Conservation (phyloP, 2,888 invertebrate species). For the Amitus sp. region DNA sequence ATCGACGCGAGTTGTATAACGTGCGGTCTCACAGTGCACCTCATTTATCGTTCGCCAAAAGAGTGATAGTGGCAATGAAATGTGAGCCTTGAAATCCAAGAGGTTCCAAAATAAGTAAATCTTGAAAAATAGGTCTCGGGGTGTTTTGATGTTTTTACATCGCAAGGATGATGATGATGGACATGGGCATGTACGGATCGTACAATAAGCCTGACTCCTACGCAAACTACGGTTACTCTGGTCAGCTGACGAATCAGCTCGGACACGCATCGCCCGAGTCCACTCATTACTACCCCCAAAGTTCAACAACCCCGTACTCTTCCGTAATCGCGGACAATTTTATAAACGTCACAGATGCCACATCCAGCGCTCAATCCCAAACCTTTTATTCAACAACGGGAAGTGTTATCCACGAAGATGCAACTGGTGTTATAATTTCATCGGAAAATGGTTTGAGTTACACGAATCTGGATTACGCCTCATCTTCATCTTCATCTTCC, state of each 20-base stretch:
- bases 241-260: constrained; percentile 49
- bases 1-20: constrained; percentile 33
- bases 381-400: constrained; percentile 58
- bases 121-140: constrained; percentile 18
- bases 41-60: no score
- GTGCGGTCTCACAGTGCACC: no score
- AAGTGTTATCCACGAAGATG: constrained; percentile 63
- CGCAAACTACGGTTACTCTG: constrained; percentile 57
- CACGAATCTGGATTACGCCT: constrained; percentile 85
- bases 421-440: constrained; percentile 79
- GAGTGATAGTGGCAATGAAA: no score
- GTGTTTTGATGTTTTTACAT: constrained; percentile 53
- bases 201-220: constrained; percentile 64
- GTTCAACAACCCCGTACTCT: constrained; percentile 61
- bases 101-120: not conserved
- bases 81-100: no score
- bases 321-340: constrained; percentile 61
- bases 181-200: constrained; percentile 80
- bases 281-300: constrained; percentile 59
- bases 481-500: constrained; percentile 61
- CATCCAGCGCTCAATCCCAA: constrained; percentile 55
- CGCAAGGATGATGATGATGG: constrained; percentile 80
- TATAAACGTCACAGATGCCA: constrained; percentile 50
- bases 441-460: constrained; percentile 89
- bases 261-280: constrained; percentile 68